These are phyloP conservation scores for Brachionus calyciflorus DNA, from an alignment of 1,140 invertebrate species.

Conservation along the genomic window DNA sequence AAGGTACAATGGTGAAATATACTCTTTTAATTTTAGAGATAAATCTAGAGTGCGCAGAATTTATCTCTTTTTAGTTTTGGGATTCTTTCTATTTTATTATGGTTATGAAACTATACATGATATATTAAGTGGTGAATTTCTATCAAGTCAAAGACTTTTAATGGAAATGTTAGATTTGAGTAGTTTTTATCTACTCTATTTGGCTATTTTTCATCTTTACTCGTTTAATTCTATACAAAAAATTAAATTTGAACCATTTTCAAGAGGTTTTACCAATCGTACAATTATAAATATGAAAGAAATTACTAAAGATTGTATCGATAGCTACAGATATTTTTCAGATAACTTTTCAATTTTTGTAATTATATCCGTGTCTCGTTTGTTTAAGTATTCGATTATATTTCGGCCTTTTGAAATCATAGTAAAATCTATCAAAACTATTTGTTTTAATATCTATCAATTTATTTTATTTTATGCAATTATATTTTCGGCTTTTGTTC, in stretches of 20 bases:
- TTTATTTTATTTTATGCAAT: neutral
- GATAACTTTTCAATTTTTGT: neutral
- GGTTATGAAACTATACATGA: conserved; percentile 9
- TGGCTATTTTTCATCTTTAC: neutral
- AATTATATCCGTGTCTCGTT: neutral
- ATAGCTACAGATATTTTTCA: neutral
- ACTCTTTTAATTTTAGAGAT: neutral
- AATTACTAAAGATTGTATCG: neutral
- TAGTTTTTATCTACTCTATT: neutral
- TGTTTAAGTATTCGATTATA: conserved; percentile 33
- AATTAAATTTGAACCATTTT: neutral
- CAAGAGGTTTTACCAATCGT: neutral
- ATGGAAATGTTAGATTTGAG: neutral
- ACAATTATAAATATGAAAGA: neutral
- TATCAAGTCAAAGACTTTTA: neutral
- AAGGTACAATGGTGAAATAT: conserved; percentile 1
- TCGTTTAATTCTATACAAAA: neutral
- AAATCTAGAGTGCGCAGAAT: neutral
- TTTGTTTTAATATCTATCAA: conserved; percentile 18
- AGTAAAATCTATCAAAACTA: conserved; percentile 34
- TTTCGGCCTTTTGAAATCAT: conserved; percentile 20
- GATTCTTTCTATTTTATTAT: conserved; percentile 20
- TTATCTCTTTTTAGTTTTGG: neutral
- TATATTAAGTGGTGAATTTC: conserved; percentile 18
- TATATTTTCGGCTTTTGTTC: conserved; percentile 25